Base-by-base conservation (phyloP, 1,140 invertebrate species). In the Neelides sp. region DNA sequence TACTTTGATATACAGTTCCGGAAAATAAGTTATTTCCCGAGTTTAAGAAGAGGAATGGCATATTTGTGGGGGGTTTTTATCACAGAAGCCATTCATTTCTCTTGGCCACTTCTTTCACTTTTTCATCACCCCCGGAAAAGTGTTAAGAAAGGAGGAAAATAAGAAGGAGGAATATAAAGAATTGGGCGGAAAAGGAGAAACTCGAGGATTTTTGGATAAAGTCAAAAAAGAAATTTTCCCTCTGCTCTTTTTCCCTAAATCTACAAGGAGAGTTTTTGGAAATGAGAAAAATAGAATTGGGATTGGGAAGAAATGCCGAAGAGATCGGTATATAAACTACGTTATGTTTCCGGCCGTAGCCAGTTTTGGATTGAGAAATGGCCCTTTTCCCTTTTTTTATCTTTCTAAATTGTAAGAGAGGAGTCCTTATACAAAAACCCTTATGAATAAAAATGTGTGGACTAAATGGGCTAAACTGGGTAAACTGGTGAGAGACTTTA, bases 261-360 rank as follows among this genome's bases (percentile, higher is more conserved):
- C 7, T 39, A 39, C 20, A 39, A 5, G 20, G 20, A 39, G 36
- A 39, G 7, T 39, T 32, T 32, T 8, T 54, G 45, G 37, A 40
- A 48, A 48, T 48, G 52, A 48, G 51, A 52, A 48, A 53, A 48
- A 54, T 48, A 48, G 52, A 46, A 54, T 48, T 43, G 52, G 45
- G 43, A 54, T 54, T 48, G 48, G 47, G 45, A 54, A 22, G 46
- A 48, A 53, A 28, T 26, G 52, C 46, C 35, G 48, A 34, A 48
- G 1, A 45, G 48, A 40, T 48, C 39, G 43, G 48, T 45, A 54
- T 54, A 46, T 40, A 44, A 37, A 52, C 50, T 43, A 52, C 50
- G 43, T 52, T 46, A 52, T 54, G 52, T 54, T 54, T 54, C 52
- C 52, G 52, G 52, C 4, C 48, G 41, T 47, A 47, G 34, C 35